Conservation (phyloP, 2,113 vertebrate species). For the Campylorhamphus procurvoides region DNA sequence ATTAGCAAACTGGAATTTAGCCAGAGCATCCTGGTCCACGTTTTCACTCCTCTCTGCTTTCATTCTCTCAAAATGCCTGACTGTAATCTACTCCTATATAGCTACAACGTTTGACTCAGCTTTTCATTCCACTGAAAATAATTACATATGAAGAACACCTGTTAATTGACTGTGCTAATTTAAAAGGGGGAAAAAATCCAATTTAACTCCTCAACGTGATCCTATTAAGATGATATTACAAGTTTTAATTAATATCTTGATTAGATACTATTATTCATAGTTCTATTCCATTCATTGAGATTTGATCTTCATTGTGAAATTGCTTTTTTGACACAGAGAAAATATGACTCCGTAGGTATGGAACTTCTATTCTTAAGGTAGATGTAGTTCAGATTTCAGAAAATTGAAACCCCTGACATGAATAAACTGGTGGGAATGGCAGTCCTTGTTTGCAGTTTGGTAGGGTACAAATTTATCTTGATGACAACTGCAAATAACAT, state of each 20-base stretch:
- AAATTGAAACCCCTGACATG: background rate
- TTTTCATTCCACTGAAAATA: conserved; percentile 40
- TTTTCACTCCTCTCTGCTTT: conserved; percentile 5
- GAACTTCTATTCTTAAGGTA: background rate
- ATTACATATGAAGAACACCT: conserved; percentile 54
- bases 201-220: conserved; percentile 33
- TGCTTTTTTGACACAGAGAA: conserved; percentile 10
- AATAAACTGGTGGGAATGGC: background rate
- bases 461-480: conserved; percentile 16
- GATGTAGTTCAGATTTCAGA: background rate
- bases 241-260: conserved; percentile 66
- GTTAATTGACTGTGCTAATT: conserved; percentile 59
- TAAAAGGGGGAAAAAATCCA: conserved; percentile 7
- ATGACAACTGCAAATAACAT: conserved; percentile 22
- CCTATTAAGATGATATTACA: conserved; percentile 46
- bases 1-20: conserved; percentile 34
- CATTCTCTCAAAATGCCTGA: background rate
- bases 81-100: background rate
- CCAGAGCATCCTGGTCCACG: conserved; percentile 1
- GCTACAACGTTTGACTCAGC: background rate
- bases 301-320: background rate
- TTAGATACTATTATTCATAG: conserved; percentile 40
- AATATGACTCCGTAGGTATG: background rate
- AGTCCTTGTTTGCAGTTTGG: conserved; percentile 22
- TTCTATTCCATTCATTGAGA: background rate